Evolutionary conservation across 2,888 invertebrate genomes (phyloP).

Genomic region (Drosophila differens): DNA sequence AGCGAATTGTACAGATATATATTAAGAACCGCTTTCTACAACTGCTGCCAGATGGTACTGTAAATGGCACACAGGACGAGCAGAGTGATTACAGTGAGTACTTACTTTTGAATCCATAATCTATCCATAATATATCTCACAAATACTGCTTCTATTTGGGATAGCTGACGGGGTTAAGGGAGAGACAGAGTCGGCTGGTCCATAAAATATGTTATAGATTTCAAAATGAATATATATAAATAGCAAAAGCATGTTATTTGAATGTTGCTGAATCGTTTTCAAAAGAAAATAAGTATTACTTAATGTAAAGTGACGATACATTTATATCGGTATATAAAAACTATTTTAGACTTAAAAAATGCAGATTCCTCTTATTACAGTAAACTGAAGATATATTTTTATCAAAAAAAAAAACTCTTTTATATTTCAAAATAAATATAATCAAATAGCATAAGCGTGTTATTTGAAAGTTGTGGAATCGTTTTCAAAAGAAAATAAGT

Average conservation of each 20-base stretch:
- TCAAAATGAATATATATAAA: not conserved
- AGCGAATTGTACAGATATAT: conserved; percentile 88
- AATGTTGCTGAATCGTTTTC: not conserved
- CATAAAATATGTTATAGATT: not conserved
- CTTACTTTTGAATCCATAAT: not conserved
- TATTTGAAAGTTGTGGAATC: not conserved
- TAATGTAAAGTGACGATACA: not conserved
- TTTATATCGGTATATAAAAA: not conserved
- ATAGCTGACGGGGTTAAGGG: too few species aligned
- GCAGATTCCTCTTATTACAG: not conserved
- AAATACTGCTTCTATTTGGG: not conserved
- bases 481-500: not conserved
- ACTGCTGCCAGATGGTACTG: conserved; percentile 93
- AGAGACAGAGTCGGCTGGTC: not conserved
- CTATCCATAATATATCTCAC: not conserved
- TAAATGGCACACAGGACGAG: conserved; percentile 93
- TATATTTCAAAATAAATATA: not conserved
- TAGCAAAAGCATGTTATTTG: not conserved
- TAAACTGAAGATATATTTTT: not conserved
- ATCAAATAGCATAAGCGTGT: not conserved
- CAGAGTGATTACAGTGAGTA: conserved; percentile 94
- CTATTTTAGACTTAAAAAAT: too few species aligned
- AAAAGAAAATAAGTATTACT: not conserved
- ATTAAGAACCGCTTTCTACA: conserved; percentile 93
- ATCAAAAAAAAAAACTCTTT: too few species aligned